phyloP scores from a whole-genome alignment of 2,113 vertebrate genomes.

The Cricetomys ansorgei region DNA sequence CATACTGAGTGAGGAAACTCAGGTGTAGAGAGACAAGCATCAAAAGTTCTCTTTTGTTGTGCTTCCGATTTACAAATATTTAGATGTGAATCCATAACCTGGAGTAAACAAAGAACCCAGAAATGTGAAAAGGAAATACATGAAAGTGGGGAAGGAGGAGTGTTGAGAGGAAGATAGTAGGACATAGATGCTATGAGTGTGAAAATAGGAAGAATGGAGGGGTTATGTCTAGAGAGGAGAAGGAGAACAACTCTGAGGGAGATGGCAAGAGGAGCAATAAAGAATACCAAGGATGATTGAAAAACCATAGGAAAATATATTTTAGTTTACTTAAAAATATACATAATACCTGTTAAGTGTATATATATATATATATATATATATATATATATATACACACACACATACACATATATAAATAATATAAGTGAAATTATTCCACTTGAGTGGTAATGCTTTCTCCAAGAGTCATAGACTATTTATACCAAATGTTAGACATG shows the following conservation, averaged over 20 bases:
- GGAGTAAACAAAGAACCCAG: background rate
- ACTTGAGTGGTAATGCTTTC: background rate
- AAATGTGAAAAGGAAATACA: background rate
- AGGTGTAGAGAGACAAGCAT: background rate
- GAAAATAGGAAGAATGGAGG: background rate
- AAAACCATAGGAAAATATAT: background rate
- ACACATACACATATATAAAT: background rate
- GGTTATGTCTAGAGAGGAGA: too few species aligned
- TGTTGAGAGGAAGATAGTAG: background rate
- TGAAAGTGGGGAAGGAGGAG: background rate
- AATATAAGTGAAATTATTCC: background rate
- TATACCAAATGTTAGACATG: background rate
- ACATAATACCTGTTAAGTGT: background rate
- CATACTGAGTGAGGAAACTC: background rate
- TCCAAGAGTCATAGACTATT: background rate
- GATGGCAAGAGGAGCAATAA: background rate
- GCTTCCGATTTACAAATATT: background rate
- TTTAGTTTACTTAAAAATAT: background rate
- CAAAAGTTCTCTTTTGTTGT: background rate
- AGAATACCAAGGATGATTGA: background rate
- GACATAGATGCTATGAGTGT: background rate
- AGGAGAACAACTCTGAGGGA: background rate
- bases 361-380: background rate
- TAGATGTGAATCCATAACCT: background rate
- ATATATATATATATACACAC: background rate